phyloP scores from a whole-genome alignment of 2,113 vertebrate genomes.

The Callocephalon fimbriatum region DNA sequence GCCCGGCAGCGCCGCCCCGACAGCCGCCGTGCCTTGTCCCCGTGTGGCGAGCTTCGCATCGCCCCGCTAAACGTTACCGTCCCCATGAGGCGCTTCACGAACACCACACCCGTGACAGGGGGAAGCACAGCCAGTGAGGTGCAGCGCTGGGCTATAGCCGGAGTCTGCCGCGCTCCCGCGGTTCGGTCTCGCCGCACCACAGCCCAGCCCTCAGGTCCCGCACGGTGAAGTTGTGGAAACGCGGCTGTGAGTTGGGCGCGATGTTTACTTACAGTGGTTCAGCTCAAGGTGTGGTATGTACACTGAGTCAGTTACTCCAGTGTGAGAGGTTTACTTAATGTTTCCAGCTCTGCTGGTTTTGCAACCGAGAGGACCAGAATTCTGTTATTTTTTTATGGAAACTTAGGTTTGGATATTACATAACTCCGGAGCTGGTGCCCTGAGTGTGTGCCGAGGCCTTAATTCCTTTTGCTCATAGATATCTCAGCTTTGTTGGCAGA shows the following conservation, averaged over 20 bases:
- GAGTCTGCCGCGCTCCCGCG: no score
- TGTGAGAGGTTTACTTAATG: not conserved
- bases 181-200: not conserved
- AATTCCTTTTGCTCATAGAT: not conserved
- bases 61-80: not conserved
- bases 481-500: not conserved
- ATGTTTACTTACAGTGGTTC: fast-evolving
- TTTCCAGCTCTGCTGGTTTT: slow-evolving; percentile 40
- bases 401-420: not conserved
- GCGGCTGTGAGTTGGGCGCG: fast-evolving
- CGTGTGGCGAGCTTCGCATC: not conserved
- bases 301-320: not conserved
- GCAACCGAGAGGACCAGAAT: not conserved
- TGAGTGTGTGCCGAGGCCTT: not conserved
- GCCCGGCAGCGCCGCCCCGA: not conserved
- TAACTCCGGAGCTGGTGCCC: not conserved
- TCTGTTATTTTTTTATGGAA: slow-evolving; percentile 16
- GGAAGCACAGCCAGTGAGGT: not conserved
- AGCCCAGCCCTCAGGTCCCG: not conserved
- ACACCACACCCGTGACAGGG: not conserved
- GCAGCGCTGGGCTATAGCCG: not conserved
- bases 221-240: fast-evolving
- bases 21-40: no score
- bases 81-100: not conserved
- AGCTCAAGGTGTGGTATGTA: not conserved